Conservation (phyloP, 23 tunicate genomes). For the Styela plicata region DNA sequence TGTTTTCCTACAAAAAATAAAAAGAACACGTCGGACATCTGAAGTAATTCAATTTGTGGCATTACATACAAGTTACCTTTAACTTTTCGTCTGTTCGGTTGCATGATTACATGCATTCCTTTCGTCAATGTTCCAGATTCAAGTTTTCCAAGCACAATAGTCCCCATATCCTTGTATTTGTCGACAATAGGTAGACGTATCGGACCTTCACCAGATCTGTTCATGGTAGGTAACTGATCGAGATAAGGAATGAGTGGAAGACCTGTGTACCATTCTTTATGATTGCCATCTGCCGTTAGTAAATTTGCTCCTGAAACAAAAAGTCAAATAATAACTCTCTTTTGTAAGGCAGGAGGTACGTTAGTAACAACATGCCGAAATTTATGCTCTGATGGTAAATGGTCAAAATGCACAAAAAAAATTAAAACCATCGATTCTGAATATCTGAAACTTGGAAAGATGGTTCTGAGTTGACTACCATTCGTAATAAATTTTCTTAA, state of each 20-base stretch:
- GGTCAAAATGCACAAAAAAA: too few species aligned
- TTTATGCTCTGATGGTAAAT: too few species aligned
- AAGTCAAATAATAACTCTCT: background rate
- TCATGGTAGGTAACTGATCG: conserved; percentile 79
- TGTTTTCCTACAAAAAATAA: too few species aligned
- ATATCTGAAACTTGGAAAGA: too few species aligned
- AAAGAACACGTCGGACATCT: too few species aligned
- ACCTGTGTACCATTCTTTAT: conserved; percentile 98
- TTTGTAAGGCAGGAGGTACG: too few species aligned
- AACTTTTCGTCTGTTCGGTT: conserved; percentile 85
- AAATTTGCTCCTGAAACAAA: conserved; percentile 66
- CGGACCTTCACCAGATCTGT: conserved; percentile 75
- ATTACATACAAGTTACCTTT: conserved; percentile 87
- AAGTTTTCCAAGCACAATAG: conserved; percentile 88
- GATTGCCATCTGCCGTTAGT: conserved; percentile 45
- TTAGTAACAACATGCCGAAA: too few species aligned
- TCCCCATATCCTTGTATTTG: conserved; percentile 99
- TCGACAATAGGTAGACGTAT: conserved; percentile 95
- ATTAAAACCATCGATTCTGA: too few species aligned
- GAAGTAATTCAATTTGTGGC: too few species aligned
- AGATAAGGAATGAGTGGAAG: conserved; percentile 89
- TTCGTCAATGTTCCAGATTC: conserved; percentile 83
- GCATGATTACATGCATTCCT: conserved; percentile 74
- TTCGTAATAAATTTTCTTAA: too few species aligned
- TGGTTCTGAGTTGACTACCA: too few species aligned